Percentiles rank a stretch among this genome's conserved stretches.
These are phyloP conservation scores for Lymantria monacha DNA, from an alignment of 2,888 invertebrate genomes.

Conservation along the genomic window DNA sequence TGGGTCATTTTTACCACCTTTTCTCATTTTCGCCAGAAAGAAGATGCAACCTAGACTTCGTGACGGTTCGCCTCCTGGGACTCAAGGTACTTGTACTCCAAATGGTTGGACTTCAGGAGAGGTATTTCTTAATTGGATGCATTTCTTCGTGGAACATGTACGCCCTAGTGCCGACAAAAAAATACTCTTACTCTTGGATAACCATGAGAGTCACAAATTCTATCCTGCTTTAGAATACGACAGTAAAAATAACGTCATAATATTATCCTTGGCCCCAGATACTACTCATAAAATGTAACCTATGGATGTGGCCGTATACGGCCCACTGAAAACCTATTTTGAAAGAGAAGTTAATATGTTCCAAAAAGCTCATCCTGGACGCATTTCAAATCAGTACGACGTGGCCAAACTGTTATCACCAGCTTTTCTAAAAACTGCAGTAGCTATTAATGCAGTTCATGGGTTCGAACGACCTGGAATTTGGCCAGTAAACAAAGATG, in stretches of 20 bases:
- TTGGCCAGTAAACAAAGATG: conserved; percentile 32
- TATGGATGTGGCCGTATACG: background rate
- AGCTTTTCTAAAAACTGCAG: too few species aligned
- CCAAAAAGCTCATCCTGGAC: background rate
- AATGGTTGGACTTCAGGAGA: conserved; percentile 26
- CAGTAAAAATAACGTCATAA: conserved; percentile 21
- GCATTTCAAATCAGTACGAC: background rate
- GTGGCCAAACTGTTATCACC: background rate
- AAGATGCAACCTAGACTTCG: conserved; percentile 31
- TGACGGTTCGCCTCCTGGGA: conserved; percentile 29
- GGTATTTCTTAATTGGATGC: conserved; percentile 26
- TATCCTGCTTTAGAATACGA: conserved; percentile 19
- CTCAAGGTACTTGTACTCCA: conserved; percentile 16
- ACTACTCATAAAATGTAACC: conserved; percentile 14
- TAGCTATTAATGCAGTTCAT: conserved; percentile 17
- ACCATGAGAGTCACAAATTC: conserved; percentile 21
- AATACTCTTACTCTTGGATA: conserved; percentile 18
- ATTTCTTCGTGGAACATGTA: conserved; percentile 12
- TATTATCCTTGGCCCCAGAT: conserved; percentile 24
- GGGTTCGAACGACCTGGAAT: conserved; percentile 33
- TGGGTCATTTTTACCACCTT: conserved; percentile 29
- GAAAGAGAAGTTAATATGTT: conserved; percentile 21
- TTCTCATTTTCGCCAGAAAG: conserved; percentile 42
- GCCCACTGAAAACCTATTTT: too few species aligned
- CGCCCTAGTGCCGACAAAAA: conserved; percentile 19